Conservation (phyloP, 2,888 invertebrate genomes). For the Drosophila niveifrons region DNA sequence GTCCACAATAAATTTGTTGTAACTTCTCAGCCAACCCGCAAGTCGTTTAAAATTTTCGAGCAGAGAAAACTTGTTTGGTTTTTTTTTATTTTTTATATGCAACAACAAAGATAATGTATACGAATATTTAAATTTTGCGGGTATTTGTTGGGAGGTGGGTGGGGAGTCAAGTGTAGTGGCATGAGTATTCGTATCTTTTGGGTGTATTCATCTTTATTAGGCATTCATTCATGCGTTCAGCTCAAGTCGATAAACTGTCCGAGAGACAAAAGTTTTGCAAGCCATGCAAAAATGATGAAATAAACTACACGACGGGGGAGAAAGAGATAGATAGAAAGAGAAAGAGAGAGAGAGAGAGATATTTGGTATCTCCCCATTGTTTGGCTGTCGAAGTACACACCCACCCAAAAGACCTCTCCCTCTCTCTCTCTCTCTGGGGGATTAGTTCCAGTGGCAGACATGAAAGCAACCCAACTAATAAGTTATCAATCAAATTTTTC, state of each 20-base stretch:
- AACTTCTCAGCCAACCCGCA: slow-evolving; percentile 27
- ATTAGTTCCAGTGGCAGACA: slow-evolving; percentile 48
- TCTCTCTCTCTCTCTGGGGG: slow-evolving; percentile 26
- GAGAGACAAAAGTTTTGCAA: slow-evolving; percentile 71
- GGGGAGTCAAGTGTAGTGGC: slow-evolving; percentile 24
- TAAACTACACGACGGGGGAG: slow-evolving; percentile 3
- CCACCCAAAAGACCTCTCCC: too few relatives aligned
- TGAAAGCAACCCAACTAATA: slow-evolving; percentile 72
- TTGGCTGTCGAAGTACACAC: background rate
- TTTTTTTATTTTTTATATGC: slow-evolving; percentile 22
- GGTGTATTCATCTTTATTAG: slow-evolving; percentile 78
- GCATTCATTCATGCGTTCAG: slow-evolving; percentile 75
- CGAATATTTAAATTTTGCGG: slow-evolving; percentile 51
- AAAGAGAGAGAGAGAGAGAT: too few relatives aligned
- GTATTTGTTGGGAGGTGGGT: slow-evolving; percentile 19
- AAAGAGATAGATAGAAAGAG: too few relatives aligned
- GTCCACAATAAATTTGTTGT: slow-evolving; percentile 67
- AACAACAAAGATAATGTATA: slow-evolving; percentile 23
- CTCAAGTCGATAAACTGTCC: slow-evolving; percentile 57
- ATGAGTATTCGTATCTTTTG: slow-evolving; percentile 42
- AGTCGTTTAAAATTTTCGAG: slow-evolving; percentile 52
- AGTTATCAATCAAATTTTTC: slow-evolving; percentile 79
- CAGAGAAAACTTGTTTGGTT: slow-evolving; percentile 46
- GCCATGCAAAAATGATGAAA: slow-evolving; percentile 69
- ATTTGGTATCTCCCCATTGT: background rate